A percentile compares a stretch with the other conserved stretches of the same genome.
Evolutionary conservation across 2,888 invertebrate species (phyloP).

Genomic region (Trilocha varians): DNA sequence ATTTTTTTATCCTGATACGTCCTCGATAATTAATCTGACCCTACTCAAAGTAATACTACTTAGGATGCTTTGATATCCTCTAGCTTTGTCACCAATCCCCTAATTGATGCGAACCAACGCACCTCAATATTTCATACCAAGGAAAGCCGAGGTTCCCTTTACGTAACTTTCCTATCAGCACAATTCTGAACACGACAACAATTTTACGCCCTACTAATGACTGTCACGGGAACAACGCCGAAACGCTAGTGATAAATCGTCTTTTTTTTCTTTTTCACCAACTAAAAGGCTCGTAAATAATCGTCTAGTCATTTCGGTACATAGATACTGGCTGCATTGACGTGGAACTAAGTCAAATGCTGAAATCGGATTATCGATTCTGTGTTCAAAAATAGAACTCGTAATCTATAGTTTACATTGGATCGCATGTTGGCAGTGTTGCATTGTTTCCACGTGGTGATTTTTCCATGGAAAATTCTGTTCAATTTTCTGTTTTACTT

Average conservation of each 20-base stretch:
- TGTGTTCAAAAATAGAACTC: not conserved
- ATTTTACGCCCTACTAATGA: slow-evolving; percentile 7
- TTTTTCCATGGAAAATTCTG: too few species aligned
- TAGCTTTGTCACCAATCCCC: not conserved
- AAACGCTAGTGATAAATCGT: slow-evolving; percentile 21
- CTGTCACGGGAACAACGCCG: slow-evolving; percentile 14
- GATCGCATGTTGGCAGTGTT: too few species aligned
- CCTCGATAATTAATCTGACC: too few species aligned
- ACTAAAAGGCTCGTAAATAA: not conserved
- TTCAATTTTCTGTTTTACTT: too few species aligned
- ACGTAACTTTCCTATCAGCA: not conserved
- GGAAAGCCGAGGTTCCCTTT: not conserved
- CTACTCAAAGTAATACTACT: too few species aligned
- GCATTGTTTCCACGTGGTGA: too few species aligned
- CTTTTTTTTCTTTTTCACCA: slow-evolving; percentile 11
- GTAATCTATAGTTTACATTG: not conserved
- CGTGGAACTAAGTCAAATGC: not conserved
- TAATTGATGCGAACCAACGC: not conserved
- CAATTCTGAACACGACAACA: not conserved
- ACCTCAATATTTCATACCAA: not conserved
- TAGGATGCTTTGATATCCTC: too few species aligned
- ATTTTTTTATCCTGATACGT: too few species aligned
- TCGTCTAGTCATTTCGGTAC: not conserved
- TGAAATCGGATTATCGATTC: not conserved
- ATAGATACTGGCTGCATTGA: not conserved